Evolutionary conservation across 2,797 vertebrate species (phyloP).

Genomic region (Botia kubotai): DNA sequence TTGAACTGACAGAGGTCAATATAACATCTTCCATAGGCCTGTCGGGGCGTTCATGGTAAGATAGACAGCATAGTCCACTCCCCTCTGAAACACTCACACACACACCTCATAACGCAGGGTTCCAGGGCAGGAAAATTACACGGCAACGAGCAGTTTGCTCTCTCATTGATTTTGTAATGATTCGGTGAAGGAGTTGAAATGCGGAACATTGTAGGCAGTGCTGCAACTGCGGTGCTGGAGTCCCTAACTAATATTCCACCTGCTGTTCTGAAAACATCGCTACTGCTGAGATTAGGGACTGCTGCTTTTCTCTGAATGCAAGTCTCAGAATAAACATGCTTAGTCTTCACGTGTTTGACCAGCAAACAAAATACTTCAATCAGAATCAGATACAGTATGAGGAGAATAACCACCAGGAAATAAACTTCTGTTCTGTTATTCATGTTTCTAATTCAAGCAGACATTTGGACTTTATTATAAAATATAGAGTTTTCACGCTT

Average conservation of each 20-base stretch:
- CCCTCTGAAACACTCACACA: background rate
- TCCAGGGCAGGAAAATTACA: slow-evolving; percentile 13
- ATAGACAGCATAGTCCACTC: background rate
- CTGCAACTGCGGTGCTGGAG: background rate
- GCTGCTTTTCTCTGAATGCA: slow-evolving; percentile 2
- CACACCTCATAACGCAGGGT: background rate
- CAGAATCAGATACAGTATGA: background rate
- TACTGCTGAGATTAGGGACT: slow-evolving; percentile 5
- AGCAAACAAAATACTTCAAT: background rate
- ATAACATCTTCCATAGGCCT: slow-evolving; percentile 26
- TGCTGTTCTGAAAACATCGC: background rate
- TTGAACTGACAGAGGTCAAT: slow-evolving; percentile 22
- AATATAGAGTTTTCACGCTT: too few relatives aligned
- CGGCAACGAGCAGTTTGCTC: background rate
- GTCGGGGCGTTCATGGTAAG: background rate
- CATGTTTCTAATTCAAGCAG: background rate
- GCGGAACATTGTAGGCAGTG: slow-evolving; percentile 25
- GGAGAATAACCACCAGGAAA: background rate
- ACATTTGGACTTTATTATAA: too few relatives aligned
- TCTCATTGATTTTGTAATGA: slow-evolving; percentile 34
- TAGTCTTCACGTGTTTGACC: background rate
- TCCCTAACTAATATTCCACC: slow-evolving; percentile 22
- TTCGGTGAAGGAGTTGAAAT: slow-evolving; percentile 25
- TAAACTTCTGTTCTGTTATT: background rate
- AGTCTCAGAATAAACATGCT: background rate